A percentile compares a stretch with the other conserved stretches of the same genome.
Evolutionary conservation across 2,888 invertebrate species (phyloP).

Genomic region (Heteromyza rotundicornis): DNA sequence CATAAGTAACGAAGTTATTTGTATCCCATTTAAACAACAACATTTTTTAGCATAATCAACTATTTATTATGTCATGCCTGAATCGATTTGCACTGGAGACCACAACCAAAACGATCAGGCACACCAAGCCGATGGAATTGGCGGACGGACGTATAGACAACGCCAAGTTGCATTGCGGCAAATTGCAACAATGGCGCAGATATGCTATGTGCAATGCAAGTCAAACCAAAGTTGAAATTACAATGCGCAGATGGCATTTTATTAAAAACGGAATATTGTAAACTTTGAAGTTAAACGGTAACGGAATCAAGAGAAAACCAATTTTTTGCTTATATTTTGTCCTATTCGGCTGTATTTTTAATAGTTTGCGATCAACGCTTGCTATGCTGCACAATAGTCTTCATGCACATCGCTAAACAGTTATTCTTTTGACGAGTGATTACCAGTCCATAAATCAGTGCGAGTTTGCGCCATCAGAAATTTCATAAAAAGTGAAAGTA

Average conservation of each 20-base stretch:
- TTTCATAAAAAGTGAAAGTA: not conserved
- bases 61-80: conserved; percentile 39
- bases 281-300: not conserved
- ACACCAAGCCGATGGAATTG: not conserved
- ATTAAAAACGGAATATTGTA: not conserved
- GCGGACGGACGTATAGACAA: not conserved
- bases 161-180: not conserved
- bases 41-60: conserved; percentile 21
- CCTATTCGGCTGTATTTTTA: not conserved
- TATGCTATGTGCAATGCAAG: too few relatives aligned
- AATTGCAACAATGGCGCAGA: not conserved
- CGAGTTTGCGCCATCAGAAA: not conserved
- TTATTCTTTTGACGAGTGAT: not conserved
- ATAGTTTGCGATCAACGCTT: not conserved
- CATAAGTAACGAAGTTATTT: too few relatives aligned
- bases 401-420: too few relatives aligned
- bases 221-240: not conserved
- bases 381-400: not conserved
- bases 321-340: not conserved
- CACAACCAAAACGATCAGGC: conserved; percentile 21
- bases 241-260: conserved; percentile 3
- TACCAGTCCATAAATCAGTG: not conserved
- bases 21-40: too few relatives aligned
- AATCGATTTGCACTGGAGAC: conserved; percentile 33
- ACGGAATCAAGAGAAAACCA: too few relatives aligned